Percentiles rank a stretch among this genome's conserved stretches.
Evolutionary conservation across 1,140 invertebrate species (phyloP).

Genomic region (Cyclina sinensis): DNA sequence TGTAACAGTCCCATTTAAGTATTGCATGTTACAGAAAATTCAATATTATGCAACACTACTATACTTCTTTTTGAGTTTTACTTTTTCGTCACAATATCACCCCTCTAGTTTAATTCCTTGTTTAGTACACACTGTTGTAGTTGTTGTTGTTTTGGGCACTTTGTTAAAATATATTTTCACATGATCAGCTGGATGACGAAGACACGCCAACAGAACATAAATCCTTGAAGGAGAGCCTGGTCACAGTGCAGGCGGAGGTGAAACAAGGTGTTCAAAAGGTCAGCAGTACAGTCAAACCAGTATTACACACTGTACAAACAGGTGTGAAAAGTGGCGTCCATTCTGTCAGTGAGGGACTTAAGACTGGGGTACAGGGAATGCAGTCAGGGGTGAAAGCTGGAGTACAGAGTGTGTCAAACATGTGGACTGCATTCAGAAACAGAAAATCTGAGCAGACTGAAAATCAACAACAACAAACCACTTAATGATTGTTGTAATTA

Average conservation of each 20-base stretch:
- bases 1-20: no score
- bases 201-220: constrained; percentile 35
- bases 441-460: constrained; percentile 52
- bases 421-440: constrained; percentile 74
- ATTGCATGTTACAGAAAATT: no score
- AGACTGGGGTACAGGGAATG: constrained; percentile 67
- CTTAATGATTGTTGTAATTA: constrained; percentile 14
- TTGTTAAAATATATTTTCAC: neutral
- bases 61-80: no score
- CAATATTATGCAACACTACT: no score
- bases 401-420: constrained; percentile 75
- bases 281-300: constrained; percentile 47
- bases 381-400: constrained; percentile 77
- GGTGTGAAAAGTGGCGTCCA: constrained; percentile 77
- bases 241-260: constrained; percentile 47
- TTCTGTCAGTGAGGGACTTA: constrained; percentile 71
- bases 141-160: constrained; percentile 14
- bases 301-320: constrained; percentile 69
- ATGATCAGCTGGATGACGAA: neutral
- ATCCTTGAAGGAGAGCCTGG: constrained; percentile 35
- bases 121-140: no score
- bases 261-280: constrained; percentile 58
- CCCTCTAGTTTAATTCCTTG: no score
- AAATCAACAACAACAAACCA: neutral
- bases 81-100: no score